Conservation (phyloP, 2,888 invertebrate species). For the Tridacna crocea region DNA sequence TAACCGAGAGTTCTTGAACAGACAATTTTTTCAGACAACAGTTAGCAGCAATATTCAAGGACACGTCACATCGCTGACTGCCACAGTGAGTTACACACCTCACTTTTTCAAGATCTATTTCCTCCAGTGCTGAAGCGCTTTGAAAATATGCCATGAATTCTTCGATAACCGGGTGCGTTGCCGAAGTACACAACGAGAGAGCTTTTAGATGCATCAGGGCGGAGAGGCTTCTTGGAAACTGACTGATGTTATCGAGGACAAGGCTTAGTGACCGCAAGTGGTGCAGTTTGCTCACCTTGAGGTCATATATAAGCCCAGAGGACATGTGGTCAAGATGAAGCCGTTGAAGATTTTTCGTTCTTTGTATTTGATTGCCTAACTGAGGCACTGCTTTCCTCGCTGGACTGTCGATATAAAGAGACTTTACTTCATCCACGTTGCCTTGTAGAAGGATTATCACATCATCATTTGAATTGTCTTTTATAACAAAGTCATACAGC, state of each 20-base stretch:
- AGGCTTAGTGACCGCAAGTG: constrained; percentile 24
- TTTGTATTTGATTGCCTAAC: constrained; percentile 2
- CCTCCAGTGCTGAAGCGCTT: background rate
- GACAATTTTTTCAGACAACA: background rate
- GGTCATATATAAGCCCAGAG: constrained; percentile 13
- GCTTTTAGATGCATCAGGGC: background rate
- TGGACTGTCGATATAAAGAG: constrained; percentile 14
- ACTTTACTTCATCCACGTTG: background rate
- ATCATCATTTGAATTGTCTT: constrained; percentile 11
- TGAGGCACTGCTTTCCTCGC: background rate
- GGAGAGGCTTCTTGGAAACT: constrained; percentile 3
- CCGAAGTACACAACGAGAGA: constrained; percentile 12
- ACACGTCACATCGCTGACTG: background rate
- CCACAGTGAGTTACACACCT: constrained; percentile 9
- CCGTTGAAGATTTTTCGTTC: constrained; percentile 3
- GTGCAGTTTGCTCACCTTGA: background rate
- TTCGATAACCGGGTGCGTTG: constrained; percentile 4
- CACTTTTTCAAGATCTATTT: constrained; percentile 19
- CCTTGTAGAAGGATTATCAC: background rate
- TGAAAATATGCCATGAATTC: background rate
- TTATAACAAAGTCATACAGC: constrained; percentile 13
- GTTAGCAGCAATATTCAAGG: constrained; percentile 16
- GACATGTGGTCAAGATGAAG: constrained; percentile 24
- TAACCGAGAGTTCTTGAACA: background rate
- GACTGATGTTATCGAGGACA: constrained; percentile 7